Conservation (phyloP, 2,797 vertebrate species). For the Champsocephalus esox region DNA sequence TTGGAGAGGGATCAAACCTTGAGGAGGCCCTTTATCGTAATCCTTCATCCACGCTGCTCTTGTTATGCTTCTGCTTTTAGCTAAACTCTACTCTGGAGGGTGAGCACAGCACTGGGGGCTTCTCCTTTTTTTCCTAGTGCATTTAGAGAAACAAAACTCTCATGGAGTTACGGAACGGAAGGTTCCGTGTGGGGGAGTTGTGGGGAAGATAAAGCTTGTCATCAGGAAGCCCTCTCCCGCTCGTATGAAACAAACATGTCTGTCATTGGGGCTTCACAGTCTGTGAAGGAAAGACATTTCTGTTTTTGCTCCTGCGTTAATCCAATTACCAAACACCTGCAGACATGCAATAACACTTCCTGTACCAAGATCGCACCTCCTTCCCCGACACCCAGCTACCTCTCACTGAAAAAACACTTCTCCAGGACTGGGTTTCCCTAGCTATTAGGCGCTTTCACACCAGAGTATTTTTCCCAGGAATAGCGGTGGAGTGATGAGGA, state of each 20-base stretch:
- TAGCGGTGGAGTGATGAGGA: too few species aligned
- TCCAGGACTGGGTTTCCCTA: neutral
- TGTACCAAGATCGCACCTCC: conserved; percentile 83
- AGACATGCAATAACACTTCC: conserved; percentile 91
- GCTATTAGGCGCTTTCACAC: neutral
- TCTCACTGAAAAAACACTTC: conserved; percentile 14
- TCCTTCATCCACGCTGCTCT: conserved; percentile 84
- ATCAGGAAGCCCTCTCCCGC: conserved; percentile 85
- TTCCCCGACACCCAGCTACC: conserved; percentile 60
- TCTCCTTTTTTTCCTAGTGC: conserved; percentile 46
- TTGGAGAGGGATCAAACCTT: conserved; percentile 91
- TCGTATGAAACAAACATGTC: conserved; percentile 85
- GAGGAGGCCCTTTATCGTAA: conserved; percentile 75
- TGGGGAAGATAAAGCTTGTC: conserved; percentile 78
- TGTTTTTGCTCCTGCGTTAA: conserved; percentile 86
- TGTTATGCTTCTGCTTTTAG: conserved; percentile 90
- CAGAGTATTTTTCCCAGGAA: too few species aligned
- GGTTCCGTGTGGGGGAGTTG: conserved; percentile 18
- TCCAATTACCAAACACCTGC: conserved; percentile 95
- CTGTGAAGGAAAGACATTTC: conserved; percentile 86
- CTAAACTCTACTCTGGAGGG: conserved; percentile 86
- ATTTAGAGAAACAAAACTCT: conserved; percentile 73
- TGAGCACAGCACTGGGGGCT: conserved; percentile 21
- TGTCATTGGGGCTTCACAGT: conserved; percentile 80
- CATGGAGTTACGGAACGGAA: conserved; percentile 68